phyloP scores from a whole-genome alignment of 2,888 invertebrate genomes.

The Aphrophora alni region DNA sequence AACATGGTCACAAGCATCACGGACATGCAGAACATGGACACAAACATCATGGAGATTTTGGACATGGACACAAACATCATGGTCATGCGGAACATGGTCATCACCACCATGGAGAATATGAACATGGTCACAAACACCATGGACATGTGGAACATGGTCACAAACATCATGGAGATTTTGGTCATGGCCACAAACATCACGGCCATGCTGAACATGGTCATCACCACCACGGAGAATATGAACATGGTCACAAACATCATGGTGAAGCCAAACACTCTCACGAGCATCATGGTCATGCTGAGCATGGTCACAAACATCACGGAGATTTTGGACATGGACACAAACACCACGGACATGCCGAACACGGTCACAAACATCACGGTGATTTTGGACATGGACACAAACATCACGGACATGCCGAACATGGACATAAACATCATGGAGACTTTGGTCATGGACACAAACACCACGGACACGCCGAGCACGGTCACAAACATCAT shows the following conservation, averaged over 20 bases:
- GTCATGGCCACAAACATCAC: constrained; percentile 16
- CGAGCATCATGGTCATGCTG: constrained; percentile 21
- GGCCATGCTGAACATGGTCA: constrained; percentile 4
- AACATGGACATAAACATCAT: constrained; percentile 18
- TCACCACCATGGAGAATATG: background rate
- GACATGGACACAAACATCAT: constrained; percentile 17
- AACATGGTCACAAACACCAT: constrained; percentile 14
- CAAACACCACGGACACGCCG: constrained; percentile 14
- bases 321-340: constrained; percentile 2
- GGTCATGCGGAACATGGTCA: constrained; percentile 18
- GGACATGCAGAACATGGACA: constrained; percentile 12
- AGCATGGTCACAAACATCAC: constrained; percentile 24
- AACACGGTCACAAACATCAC: constrained; percentile 17
- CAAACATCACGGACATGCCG: constrained; percentile 13
- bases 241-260: constrained; percentile 14
- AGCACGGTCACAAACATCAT: constrained; percentile 12
- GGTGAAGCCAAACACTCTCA: background rate
- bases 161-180: constrained; percentile 10
- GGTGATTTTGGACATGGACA: constrained; percentile 3
- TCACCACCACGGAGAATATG: background rate
- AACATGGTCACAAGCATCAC: constrained; percentile 22
- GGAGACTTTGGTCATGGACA: background rate
- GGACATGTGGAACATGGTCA: background rate
- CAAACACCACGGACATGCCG: constrained; percentile 16
- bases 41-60: background rate